Evolutionary conservation across 2,888 invertebrate genomes (phyloP), one percentile per base, ranked within the genome.

Genomic region (Caenorhabditis sp.): DNA sequence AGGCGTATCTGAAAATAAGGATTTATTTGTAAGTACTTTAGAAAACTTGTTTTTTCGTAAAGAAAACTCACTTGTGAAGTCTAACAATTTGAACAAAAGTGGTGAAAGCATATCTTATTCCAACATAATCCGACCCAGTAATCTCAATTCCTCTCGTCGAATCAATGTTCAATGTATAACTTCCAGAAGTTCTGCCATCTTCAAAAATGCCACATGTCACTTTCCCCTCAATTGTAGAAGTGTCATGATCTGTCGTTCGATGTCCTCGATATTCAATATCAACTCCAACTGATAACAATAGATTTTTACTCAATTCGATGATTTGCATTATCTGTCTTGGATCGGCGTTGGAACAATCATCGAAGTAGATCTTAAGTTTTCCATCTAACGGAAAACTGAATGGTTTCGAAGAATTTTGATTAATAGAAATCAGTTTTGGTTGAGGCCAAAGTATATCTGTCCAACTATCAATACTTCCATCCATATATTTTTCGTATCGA

Each of bases 381-480:
- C 70, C 71, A 53, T 81, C 81, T 63, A 76, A 78, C 1, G 81
- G 81, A 7, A 78, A 68, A 20, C 67, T 69, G 50, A 81, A 79
- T 23, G 67, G 64, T 17, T 67, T 54, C 12, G 36, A 36, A 1
- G 68, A 57, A 12, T 67, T 49, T 14, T 67, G n/a, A 49, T 68
- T 70, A 31, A 92, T 60, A 4, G 69, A 52, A 8, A 74, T 89
- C 63, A 89, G 89, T 83, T 91, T 91, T 0, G 92, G 91, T 74
- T 90, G 91, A 1, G 92, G 92, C 92, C 92, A 92, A 52, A 92
- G 84, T 53, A 90, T 83, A 76, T 89, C 89, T 8, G 90, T 86
- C 76, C 89, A 89, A 27, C 89, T 88, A 73, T 90, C 90, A 14
- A 73, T 63, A 4, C 63, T 67, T 20, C 70, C 70, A 31, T 70